Conservation (phyloP, 2,888 invertebrate species). For the Ceriagrion tenellum region DNA sequence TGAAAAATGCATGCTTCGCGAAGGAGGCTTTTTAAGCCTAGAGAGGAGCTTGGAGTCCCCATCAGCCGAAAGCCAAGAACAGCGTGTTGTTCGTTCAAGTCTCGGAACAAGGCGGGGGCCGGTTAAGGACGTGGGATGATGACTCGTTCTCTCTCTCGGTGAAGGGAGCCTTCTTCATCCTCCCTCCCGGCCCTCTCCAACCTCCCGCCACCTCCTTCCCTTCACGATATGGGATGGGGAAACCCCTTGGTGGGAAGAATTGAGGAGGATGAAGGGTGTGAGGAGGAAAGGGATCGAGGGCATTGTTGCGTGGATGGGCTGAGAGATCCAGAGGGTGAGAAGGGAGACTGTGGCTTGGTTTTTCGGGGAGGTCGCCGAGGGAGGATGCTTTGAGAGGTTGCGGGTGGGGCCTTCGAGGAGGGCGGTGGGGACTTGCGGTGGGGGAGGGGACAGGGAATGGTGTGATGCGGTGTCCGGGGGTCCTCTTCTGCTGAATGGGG, state of each 20-base stretch:
- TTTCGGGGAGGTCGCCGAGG: neutral
- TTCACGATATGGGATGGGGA: slow-evolving; percentile 1
- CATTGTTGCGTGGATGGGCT: slow-evolving; percentile 57
- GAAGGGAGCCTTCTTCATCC: neutral
- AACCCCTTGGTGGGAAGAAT: neutral
- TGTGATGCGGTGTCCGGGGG: slow-evolving; percentile 36
- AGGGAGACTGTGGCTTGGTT: neutral
- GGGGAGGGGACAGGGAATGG: neutral
- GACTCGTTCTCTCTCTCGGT: slow-evolving; percentile 20
- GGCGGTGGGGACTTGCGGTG: neutral
- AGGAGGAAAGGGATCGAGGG: slow-evolving; percentile 4
- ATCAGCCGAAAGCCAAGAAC: neutral
- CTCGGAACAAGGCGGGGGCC: neutral
- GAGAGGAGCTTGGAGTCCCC: neutral
- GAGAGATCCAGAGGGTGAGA: slow-evolving; percentile 12
- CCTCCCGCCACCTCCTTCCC: neutral
- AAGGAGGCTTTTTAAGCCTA: neutral
- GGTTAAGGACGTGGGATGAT: neutral
- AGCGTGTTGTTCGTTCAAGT: slow-evolving; percentile 20
- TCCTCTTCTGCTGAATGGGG: slow-evolving; percentile 11
- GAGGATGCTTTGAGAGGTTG: slow-evolving; percentile 39
- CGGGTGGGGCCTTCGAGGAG: neutral
- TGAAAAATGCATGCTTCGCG: neutral
- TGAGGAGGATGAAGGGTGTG: neutral
- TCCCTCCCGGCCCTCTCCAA: neutral